Evolutionary conservation across 2,888 invertebrate genomes (phyloP).

Genomic region (Operophtera brumata): DNA sequence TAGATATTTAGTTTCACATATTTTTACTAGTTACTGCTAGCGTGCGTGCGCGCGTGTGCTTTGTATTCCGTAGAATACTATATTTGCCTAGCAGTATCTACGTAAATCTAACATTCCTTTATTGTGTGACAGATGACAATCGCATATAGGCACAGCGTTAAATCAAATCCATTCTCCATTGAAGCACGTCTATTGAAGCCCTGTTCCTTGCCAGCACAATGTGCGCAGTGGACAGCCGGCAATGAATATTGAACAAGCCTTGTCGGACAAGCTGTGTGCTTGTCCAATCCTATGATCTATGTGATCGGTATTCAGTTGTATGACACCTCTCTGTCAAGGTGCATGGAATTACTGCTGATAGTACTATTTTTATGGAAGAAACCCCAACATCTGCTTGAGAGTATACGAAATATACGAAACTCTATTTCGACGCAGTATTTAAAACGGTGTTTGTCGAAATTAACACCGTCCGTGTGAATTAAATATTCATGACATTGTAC

Average conservation of each 20-base stretch:
- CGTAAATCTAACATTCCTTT: constrained; percentile 2
- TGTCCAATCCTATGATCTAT: constrained; percentile 20
- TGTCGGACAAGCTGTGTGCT: constrained; percentile 18
- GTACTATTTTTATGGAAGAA: too few species aligned
- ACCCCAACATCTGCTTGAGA: too few species aligned
- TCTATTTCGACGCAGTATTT: too few species aligned
- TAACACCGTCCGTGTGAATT: too few species aligned
- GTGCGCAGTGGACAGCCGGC: constrained; percentile 8
- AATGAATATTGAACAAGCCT: constrained; percentile 25
- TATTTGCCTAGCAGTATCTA: background rate
- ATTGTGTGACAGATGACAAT: constrained; percentile 23
- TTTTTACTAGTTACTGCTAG: too few species aligned
- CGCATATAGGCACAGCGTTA: constrained; percentile 40
- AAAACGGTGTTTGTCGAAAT: too few species aligned
- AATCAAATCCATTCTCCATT: constrained; percentile 51
- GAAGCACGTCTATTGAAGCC: constrained; percentile 34
- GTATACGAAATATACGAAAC: too few species aligned
- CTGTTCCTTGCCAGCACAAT: constrained; percentile 12
- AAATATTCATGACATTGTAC: too few species aligned
- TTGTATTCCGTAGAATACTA: background rate
- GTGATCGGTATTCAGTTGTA: background rate
- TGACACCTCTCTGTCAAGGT: background rate
- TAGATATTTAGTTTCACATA: too few species aligned
- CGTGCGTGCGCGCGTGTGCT: too few species aligned
- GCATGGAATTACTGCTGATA: background rate